Conservation (phyloP, 1,140 invertebrate genomes). For the Thaumatotibia leucotreta region DNA sequence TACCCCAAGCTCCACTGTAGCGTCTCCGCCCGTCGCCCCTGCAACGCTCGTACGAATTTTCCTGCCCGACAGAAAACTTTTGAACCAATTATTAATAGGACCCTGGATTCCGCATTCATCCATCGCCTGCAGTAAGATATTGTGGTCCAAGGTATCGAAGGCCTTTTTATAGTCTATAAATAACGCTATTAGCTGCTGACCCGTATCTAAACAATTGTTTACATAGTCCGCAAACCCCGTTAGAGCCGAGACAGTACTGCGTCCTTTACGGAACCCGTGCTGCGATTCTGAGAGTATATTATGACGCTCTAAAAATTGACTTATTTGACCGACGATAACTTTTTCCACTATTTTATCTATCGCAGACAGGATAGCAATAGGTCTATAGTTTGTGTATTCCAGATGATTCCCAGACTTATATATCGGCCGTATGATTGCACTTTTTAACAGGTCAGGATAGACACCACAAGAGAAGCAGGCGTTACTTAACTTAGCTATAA, state of each 20-base stretch:
- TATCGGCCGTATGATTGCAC: constrained; percentile 7
- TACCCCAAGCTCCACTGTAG: too few species aligned
- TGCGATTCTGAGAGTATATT: background rate
- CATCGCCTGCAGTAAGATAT: too few species aligned
- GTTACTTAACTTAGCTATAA: background rate
- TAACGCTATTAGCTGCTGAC: constrained; percentile 15
- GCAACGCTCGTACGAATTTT: too few species aligned
- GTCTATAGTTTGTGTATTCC: too few species aligned
- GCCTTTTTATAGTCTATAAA: constrained; percentile 29
- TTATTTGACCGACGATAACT: constrained; percentile 15
- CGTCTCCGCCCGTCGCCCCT: too few species aligned
- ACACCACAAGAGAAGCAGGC: background rate
- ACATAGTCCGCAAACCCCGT: constrained; percentile 15
- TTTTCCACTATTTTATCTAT: too few species aligned
- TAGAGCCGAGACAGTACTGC: constrained; percentile 14
- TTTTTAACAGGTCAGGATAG: constrained; percentile 5
- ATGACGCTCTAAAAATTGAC: constrained; percentile 12
- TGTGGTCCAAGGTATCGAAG: too few species aligned
- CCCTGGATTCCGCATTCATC: too few species aligned
- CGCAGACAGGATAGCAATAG: too few species aligned
- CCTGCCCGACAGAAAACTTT: too few species aligned
- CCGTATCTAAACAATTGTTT: constrained; percentile 15
- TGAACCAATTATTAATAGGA: too few species aligned
- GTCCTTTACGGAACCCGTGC: background rate
- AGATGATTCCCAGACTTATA: constrained; percentile 3